Evolutionary conservation across 2,888 invertebrate genomes (phyloP).

Genomic region (Horisme vitalbata): DNA sequence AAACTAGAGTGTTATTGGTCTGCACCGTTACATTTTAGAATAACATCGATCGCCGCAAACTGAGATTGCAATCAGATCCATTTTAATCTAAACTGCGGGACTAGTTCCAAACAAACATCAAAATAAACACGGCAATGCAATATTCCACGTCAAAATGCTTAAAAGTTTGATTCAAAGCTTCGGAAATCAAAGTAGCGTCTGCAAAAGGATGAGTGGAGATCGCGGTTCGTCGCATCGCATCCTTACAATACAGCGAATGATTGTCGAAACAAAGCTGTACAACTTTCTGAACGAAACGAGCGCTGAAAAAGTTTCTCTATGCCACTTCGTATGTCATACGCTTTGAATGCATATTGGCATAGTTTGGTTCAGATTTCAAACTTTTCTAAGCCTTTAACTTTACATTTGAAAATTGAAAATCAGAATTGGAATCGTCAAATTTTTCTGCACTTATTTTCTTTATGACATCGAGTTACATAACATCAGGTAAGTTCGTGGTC

Average conservation of each 20-base stretch:
- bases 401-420: constrained; percentile 15
- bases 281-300: constrained; percentile 59
- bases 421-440: not conserved
- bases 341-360: constrained; percentile 37
- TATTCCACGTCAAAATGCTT: constrained; percentile 75
- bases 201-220: constrained; percentile 66
- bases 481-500: too few relatives aligned
- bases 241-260: constrained; percentile 78
- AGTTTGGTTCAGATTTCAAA: constrained; percentile 26
- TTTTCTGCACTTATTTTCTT: too few relatives aligned
- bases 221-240: constrained; percentile 60
- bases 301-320: constrained; percentile 70
- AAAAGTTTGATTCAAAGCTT: constrained; percentile 80
- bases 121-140: constrained; percentile 74
- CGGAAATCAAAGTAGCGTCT: constrained; percentile 74
- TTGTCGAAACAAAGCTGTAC: constrained; percentile 69
- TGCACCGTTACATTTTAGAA: constrained; percentile 55
- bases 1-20: constrained; percentile 79
- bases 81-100: constrained; percentile 41
- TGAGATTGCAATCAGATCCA: constrained; percentile 16
- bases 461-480: too few relatives aligned
- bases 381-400: constrained; percentile 16
- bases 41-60: constrained; percentile 36
- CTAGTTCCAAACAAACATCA: constrained; percentile 67
- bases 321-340: constrained; percentile 49